A percentile compares a stretch with the other conserved stretches of the same genome.
Evolutionary conservation across 1,140 invertebrate genomes (phyloP).

Genomic region (Cydia pomonella): DNA sequence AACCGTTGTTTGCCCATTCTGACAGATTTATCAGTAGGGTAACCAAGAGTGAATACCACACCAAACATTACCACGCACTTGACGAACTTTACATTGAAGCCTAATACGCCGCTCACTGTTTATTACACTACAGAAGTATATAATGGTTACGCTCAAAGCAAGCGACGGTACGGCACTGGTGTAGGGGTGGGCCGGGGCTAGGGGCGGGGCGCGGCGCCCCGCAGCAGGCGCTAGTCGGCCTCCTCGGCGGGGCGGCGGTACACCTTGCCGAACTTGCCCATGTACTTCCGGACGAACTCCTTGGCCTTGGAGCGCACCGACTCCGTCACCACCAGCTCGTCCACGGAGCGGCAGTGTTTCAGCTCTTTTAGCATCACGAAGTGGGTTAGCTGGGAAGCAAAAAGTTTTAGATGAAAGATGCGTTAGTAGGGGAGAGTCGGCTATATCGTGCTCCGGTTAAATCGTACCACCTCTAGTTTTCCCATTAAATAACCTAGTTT

Average conservation of each 20-base stretch:
- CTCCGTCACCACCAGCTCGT: conserved; percentile 94
- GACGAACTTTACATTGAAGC: no score
- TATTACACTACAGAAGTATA: no score
- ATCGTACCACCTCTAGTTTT: no score
- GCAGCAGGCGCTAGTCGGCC: conserved; percentile 59
- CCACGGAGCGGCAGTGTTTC: conserved; percentile 93
- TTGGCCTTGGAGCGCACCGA: conserved; percentile 96
- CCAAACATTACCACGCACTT: no score
- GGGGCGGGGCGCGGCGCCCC: background rate
- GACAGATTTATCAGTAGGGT: background rate
- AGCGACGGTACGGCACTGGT: no score
- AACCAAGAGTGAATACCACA: no score
- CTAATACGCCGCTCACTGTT: no score
- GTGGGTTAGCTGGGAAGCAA: conserved; percentile 91
- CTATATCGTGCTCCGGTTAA: no score
- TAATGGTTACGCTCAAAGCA: no score
- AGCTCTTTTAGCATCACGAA: conserved; percentile 98
- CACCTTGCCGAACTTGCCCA: conserved; percentile 93
- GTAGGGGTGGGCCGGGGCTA: no score
- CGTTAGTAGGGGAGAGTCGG: no score
- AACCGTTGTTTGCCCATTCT: background rate
- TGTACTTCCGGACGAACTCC: conserved; percentile 97
- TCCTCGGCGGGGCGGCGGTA: conserved; percentile 85
- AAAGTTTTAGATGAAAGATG: conserved; percentile 30
- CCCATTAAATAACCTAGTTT: no score